Conservation (phyloP, 2,113 vertebrate genomes). For the Paraplagusia blochii region DNA sequence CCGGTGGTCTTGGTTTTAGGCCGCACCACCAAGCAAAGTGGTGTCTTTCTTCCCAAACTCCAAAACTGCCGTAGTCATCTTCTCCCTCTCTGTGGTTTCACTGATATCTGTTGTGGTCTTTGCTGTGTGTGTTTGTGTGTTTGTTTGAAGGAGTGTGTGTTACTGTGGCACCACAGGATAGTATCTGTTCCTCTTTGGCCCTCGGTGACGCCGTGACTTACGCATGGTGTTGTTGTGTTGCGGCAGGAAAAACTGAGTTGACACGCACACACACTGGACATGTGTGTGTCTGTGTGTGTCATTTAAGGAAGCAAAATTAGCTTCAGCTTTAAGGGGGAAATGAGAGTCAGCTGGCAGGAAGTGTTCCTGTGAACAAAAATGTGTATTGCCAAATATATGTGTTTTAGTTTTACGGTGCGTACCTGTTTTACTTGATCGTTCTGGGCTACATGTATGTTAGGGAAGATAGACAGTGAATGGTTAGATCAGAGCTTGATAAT, state of each 20-base stretch:
- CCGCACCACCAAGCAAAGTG: no score
- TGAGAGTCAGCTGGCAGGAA: conserved; percentile 70
- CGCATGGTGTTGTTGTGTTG: neutral
- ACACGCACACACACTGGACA: neutral
- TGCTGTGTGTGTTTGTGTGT: conserved; percentile 4
- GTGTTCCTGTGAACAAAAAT: conserved; percentile 50
- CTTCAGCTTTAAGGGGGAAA: conserved; percentile 56
- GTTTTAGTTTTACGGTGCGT: no score
- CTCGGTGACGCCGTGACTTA: conserved; percentile 7
- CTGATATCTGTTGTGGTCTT: conserved; percentile 37
- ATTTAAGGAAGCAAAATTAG: conserved; percentile 26
- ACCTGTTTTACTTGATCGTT: no score
- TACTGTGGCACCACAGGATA: conserved; percentile 30
- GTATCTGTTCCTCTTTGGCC: conserved; percentile 67
- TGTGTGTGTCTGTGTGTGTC: conserved; percentile 1
- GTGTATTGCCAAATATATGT: neutral
- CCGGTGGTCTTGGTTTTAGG: no score
- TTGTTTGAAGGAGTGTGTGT: conserved; percentile 24
- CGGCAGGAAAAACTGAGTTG: neutral
- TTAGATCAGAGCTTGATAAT: no score
- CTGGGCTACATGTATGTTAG: no score
- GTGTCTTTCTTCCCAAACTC: neutral
- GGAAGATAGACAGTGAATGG: no score
- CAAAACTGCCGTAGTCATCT: neutral
- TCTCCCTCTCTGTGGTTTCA: conserved; percentile 53